A percentile compares a stretch with the other conserved stretches of the same genome.
Evolutionary conservation across 2,797 vertebrate genomes (phyloP).

Genomic region (Paramormyrops hopkinsi): DNA sequence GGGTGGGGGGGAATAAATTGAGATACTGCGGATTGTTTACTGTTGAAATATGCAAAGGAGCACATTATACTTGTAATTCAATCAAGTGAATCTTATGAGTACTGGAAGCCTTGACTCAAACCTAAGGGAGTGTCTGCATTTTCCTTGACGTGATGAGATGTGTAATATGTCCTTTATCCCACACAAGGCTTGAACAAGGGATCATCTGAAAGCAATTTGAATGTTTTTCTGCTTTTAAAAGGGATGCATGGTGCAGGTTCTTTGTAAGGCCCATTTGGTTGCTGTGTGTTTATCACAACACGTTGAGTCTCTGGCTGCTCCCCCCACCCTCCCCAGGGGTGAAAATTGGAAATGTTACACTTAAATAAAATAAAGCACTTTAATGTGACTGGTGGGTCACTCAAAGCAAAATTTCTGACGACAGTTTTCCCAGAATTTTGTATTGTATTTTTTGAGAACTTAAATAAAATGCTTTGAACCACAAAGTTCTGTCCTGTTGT

Average conservation of each 20-base stretch:
- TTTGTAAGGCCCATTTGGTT: neutral
- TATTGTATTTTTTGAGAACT: slow-evolving; percentile 24
- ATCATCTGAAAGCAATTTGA: neutral
- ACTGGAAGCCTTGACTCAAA: neutral
- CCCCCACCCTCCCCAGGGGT: neutral
- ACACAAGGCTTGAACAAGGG: neutral
- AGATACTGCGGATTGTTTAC: neutral
- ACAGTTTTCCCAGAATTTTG: slow-evolving; percentile 22
- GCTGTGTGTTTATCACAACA: neutral
- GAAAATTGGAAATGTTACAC: slow-evolving; percentile 6
- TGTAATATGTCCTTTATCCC: neutral
- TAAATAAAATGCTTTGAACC: slow-evolving; percentile 20
- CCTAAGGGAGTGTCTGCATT: neutral
- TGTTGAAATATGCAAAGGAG: neutral
- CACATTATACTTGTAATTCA: neutral
- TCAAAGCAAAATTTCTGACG: slow-evolving; percentile 16
- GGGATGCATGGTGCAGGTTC: neutral
- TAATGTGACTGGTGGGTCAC: slow-evolving; percentile 17
- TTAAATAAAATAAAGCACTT: slow-evolving; percentile 20
- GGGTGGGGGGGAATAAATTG: neutral
- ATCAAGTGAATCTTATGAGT: neutral
- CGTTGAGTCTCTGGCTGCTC: neutral
- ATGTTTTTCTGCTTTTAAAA: neutral
- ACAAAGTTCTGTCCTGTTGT: neutral
- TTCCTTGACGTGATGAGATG: neutral